Conservation (phyloP, 2,797 vertebrate genomes). For the Chiloscyllium punctatum region DNA sequence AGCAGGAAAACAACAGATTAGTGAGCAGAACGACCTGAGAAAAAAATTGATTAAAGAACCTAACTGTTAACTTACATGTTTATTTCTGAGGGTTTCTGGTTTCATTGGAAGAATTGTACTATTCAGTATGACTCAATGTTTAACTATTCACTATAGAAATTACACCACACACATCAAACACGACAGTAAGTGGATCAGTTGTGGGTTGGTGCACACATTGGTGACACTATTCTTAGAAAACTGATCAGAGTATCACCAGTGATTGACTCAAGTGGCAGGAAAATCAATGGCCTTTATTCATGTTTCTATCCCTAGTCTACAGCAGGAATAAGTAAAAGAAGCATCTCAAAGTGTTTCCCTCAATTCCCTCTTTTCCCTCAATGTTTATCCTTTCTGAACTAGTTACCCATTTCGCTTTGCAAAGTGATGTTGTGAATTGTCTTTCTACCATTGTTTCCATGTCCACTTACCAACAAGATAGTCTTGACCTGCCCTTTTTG, state of each 20-base stretch:
- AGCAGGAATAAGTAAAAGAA: background rate
- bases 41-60: background rate
- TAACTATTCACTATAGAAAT: background rate
- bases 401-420: background rate
- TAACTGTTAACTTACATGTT: background rate
- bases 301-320: background rate
- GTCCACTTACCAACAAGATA: background rate
- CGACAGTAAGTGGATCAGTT: conserved; percentile 10
- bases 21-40: background rate
- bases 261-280: background rate
- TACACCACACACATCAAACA: background rate
- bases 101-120: background rate
- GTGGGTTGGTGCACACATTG: background rate
- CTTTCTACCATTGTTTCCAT: background rate
- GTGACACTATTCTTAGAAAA: background rate
- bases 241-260: background rate
- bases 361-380: background rate
- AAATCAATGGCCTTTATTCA: background rate
- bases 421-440: background rate
- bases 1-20: background rate
- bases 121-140: background rate
- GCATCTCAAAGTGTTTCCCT: background rate
- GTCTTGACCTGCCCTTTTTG: background rate
- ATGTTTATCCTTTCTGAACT: background rate
- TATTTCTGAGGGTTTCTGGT: background rate